Evolutionary conservation across 2,113 vertebrate species (phyloP), one percentile per base, ranked within the genome.

Genomic region (Caranx ignobilis): DNA sequence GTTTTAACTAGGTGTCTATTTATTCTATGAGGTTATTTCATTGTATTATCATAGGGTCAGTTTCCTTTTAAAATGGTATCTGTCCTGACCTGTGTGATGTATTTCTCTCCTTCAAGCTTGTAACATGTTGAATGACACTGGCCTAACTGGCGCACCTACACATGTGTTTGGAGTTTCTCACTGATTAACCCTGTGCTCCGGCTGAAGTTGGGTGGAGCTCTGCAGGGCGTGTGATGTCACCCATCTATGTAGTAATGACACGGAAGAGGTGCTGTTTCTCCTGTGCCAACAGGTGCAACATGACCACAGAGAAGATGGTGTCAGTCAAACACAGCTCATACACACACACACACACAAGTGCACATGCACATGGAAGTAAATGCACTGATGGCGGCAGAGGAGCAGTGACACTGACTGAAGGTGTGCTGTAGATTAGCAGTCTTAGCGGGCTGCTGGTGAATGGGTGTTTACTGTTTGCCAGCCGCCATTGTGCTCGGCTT

Each of bases 341-440:
- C 48, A n/a, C 9, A n/a, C 2, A 8, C 10, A 26, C 54, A 32
- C 55, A 32, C 41, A 56, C 45, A 35, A 11, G 34, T 1, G 39
- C 11, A 19, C 1, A 5, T 39, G 26, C 45, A 3, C 47, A 32
- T 31, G 26, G 26, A 26, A 10, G 31, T 52, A 39, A 19, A 72
- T 35, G 21, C 4, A 34, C 19, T 9, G 61, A 43, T 39, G 26
- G 37, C 50, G 2, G 59, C 31, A 6, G 68, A n/a, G 19, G 71
- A 32, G 70, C 6, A 1, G 32, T 12, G 32, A 57, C 13, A 21
- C 50, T 31, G 79, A 60, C 61, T 82, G 71, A 71, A 69, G 56
- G 77, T 65, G 80, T 61, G 55, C 6, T 66, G 64, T 67, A n/a
- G 65, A 86, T 85, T 67, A 91, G 79, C 79, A 76, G 78, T 73